Base-by-base conservation (phyloP, 2,797 vertebrate species). In the Agapornis canus region DNA sequence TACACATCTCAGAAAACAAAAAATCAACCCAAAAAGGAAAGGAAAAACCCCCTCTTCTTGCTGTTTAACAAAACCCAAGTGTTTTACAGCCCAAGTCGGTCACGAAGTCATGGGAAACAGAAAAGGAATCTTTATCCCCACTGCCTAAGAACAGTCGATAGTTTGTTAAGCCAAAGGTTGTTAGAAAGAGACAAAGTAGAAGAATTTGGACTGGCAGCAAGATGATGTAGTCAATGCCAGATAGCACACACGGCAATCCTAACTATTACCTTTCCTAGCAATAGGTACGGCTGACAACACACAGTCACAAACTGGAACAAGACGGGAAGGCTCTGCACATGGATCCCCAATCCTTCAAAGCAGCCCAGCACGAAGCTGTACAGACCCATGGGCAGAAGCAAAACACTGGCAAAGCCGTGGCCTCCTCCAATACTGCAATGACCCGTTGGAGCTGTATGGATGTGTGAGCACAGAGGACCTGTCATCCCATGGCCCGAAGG, bases 1-100 rank as follows among this genome's bases (percentile, higher is more conserved):
- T 98, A 97, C 97, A 98, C 97, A 97, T 97, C 97, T 98, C 83
- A 45, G 95, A 97, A 97, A 97, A 97, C n/a, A 61, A 31, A 45
- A 47, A n/a, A 20, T n/a, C 11, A 92, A 78, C 77, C 22, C 68
- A 89, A 47, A 21, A 21, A 6, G 18, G 56, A 18, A 16, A 85
- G 14, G 11, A 73, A 89, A 23, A 57, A 80, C 29, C 7, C 35
- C 57, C 35, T 60, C 35, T 60, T 96, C 94, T 91, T 80, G 75
- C 93, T 97, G 95, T 95, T 94, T 72, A 98, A 98, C 96, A 94
- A 76, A 95, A 80, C 86, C 80, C 80, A 61, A 49, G 35, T 60
- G 87, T 95, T 97, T 97, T 85, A 97, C 84, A 97, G 97, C 93
- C 94, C 88, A 96, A 97, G 97, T 97, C 97, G 95, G 97, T 97